Percentiles rank a stretch among this genome's conserved stretches.
phyloP scores from a whole-genome alignment of 2,888 invertebrate species.

The Plusia festucae region DNA sequence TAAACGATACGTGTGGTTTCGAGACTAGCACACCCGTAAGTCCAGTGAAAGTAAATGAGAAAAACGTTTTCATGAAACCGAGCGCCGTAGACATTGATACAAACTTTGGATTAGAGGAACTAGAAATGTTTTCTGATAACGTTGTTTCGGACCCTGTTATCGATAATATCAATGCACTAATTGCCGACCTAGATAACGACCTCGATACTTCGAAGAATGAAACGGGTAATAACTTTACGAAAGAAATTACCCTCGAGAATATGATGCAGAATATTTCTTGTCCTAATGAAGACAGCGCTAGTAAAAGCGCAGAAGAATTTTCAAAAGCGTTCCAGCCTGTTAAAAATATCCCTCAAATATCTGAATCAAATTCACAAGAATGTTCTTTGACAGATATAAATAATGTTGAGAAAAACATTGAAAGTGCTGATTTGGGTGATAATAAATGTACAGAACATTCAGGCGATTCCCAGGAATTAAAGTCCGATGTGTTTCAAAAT shows the following conservation, averaged over 20 bases:
- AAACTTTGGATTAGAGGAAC: constrained; percentile 74
- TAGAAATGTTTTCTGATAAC: constrained; percentile 80
- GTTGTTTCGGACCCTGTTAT: constrained; percentile 74
- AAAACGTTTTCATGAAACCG: constrained; percentile 19
- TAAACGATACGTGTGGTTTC: not conserved
- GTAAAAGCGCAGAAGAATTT: constrained; percentile 59
- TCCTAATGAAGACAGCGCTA: constrained; percentile 57
- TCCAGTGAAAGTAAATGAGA: constrained; percentile 22
- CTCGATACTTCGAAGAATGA: constrained; percentile 68
- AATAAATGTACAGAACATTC: constrained; percentile 5
- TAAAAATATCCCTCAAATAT: constrained; percentile 31
- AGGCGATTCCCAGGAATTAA: constrained; percentile 9
- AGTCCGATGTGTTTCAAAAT: not conserved
- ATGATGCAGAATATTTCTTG: constrained; percentile 70
- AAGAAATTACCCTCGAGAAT: constrained; percentile 71
- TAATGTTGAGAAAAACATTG: constrained; percentile 12
- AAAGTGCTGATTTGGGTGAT: not conserved
- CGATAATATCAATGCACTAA: constrained; percentile 79
- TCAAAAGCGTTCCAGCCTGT: constrained; percentile 55
- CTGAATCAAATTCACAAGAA: not conserved
- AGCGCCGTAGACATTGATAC: constrained; percentile 43
- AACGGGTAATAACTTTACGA: constrained; percentile 66
- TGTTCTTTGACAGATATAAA: not conserved
- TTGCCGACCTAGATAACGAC: constrained; percentile 79
- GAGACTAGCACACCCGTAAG: not conserved